Base-by-base conservation (phyloP, 2,888 invertebrate genomes). In the Hoplodrina blanda region DNA sequence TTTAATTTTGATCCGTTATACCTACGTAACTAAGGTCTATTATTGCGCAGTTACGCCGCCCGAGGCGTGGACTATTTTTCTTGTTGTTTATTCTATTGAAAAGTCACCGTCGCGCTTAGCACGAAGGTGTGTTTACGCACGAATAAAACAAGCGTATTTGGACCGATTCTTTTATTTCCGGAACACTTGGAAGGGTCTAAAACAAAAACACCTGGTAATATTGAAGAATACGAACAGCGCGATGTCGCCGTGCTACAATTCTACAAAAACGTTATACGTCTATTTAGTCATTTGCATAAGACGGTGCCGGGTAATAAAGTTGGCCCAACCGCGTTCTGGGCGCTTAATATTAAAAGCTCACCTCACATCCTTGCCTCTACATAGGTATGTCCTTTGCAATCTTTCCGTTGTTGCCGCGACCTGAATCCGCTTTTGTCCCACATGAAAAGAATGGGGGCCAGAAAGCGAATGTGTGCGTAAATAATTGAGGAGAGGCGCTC, bases 341-440 rank as follows among this genome's bases (percentile, higher is more conserved):
- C 88, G 91, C 88, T 94, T 93, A 93, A 93, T 93, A 94, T 94
- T 94, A 93, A 92, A 92, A 91, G 91, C 90, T 90, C 89, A 90
- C 90, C 89, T 90, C 85, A 85, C 86, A 85, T 88, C 86, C 85
- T 89, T 88, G 80, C 88, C 83, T 63, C 56, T 83, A 83, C 64
- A 78, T 88, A 90, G 83, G 85, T 89, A 89, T 86, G 90, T 92
- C 92, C 92, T 92, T 92, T 92, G 92, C 93, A 94, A 95, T 93
- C 91, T 93, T 92, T 90, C 91, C 91, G 93, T 94, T 95, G 95
- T 95, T 93, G 89, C 90, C 90, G 84, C 92, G 93, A 90, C 94
- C 94, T 94, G 93, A 90, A 93, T 95, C 86, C 92, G 89, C 94
- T 89, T 92, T 95, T 95, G 95, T 95, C 89, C 92, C 85, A 84